Evolutionary conservation across 2,797 vertebrate species (phyloP).

Genomic region (Artibeus lituratus): DNA sequence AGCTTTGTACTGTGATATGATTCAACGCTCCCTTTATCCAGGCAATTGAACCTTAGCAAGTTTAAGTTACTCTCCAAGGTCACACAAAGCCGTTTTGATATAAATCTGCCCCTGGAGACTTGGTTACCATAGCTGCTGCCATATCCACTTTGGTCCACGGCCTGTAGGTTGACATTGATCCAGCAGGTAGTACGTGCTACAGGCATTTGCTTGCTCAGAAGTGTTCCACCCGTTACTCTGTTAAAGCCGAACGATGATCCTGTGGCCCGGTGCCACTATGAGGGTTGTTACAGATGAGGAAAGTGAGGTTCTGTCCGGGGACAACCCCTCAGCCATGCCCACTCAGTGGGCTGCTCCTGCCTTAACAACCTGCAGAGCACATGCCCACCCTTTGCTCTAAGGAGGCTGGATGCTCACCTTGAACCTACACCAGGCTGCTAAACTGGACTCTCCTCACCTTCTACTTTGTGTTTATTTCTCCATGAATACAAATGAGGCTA

Average conservation of each 20-base stretch:
- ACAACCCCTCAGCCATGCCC: too few species aligned
- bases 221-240: fast-evolving
- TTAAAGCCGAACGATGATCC: neutral
- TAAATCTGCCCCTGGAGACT: neutral
- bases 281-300: neutral
- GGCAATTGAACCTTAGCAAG: neutral
- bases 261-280: too few species aligned
- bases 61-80: neutral
- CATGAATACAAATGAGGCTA: neutral
- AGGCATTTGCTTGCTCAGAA: neutral
- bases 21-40: neutral
- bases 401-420: neutral
- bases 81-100: neutral
- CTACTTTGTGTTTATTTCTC: neutral
- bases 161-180: neutral
- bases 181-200: neutral
- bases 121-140: neutral
- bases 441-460: neutral
- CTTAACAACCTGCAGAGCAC: neutral
- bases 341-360: fast-evolving
- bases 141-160: neutral
- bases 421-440: neutral
- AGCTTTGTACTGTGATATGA: neutral
- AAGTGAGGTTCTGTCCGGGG: neutral
- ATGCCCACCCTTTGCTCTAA: neutral